Percentiles rank a stretch among this genome's conserved stretches.
Evolutionary conservation across 2,888 invertebrate genomes (phyloP).

Genomic region (Eristalis tenax): DNA sequence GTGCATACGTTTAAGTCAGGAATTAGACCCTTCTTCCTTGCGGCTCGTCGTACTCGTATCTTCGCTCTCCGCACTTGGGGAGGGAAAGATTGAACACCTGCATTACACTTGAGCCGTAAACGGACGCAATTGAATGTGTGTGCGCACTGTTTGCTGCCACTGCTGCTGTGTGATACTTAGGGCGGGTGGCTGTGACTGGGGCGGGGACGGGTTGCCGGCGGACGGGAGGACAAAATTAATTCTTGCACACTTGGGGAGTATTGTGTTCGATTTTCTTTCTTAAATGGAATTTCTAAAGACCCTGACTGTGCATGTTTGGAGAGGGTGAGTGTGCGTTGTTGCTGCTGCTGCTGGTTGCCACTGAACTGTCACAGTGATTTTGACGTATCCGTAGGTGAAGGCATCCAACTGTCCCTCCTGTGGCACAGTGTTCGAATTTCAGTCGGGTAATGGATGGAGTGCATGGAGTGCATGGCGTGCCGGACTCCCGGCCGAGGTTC

Average conservation of each 20-base stretch:
- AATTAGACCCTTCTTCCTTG: conserved; percentile 59
- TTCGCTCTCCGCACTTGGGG: conserved; percentile 49
- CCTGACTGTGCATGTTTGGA: conserved; percentile 54
- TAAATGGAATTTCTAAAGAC: conserved; percentile 52
- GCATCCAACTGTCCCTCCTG: conserved; percentile 38
- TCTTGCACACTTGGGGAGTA: conserved; percentile 69
- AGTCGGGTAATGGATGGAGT: neutral
- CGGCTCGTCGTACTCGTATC: conserved; percentile 19
- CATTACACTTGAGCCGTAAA: conserved; percentile 67
- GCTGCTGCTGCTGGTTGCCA: neutral
- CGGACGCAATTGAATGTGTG: conserved; percentile 44
- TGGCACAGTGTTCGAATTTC: conserved; percentile 41
- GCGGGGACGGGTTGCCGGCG: neutral
- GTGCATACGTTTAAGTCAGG: conserved; percentile 61
- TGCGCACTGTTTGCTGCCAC: conserved; percentile 10
- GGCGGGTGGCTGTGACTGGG: conserved; percentile 9
- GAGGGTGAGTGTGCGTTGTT: conserved; percentile 16
- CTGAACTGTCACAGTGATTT: conserved; percentile 64
- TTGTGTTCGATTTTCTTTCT: conserved; percentile 52
- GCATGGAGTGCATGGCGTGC: neutral
- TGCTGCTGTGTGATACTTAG: conserved; percentile 36
- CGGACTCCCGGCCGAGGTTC: neutral
- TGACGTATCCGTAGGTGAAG: conserved; percentile 50
- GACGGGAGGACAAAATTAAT: conserved; percentile 61
- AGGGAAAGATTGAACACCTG: conserved; percentile 71